Evolutionary conservation across 53 echinoderm and acorn worm species (phyloP).

Genomic region (Paelopatides confundens): DNA sequence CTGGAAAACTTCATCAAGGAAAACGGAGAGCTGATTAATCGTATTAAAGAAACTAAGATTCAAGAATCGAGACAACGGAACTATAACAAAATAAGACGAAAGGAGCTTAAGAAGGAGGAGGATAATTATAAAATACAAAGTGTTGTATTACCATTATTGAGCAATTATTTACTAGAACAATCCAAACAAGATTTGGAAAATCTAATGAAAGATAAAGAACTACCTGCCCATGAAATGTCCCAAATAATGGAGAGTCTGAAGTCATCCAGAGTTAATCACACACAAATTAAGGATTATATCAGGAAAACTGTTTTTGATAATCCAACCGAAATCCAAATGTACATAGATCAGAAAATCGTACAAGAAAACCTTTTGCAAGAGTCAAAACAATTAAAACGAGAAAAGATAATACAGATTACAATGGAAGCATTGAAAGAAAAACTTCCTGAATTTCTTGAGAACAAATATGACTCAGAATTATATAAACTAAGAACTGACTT

Average conservation of each 20-base stretch:
- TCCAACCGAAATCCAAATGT: not conserved
- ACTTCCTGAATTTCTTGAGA: not conserved
- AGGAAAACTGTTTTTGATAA: not conserved
- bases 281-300: not conserved
- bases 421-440: not conserved
- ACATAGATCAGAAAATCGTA: not conserved
- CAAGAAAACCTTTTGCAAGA: not conserved
- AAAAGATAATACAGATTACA: not conserved
- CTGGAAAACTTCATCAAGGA: not conserved
- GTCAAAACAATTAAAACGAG: not conserved
- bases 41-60: not conserved
- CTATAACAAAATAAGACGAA: not conserved
- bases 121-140: not conserved
- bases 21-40: not conserved
- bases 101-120: not conserved
- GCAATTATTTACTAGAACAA: not conserved
- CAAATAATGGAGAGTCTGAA: not conserved
- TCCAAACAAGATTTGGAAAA: not conserved
- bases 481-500: not conserved
- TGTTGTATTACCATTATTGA: not conserved
- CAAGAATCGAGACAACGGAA: not conserved
- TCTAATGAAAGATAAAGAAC: not conserved
- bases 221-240: not conserved
- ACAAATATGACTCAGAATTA: not conserved
- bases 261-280: not conserved